Evolutionary conservation across 2,797 vertebrate genomes (phyloP), one percentile per base, ranked within the genome.

Genomic region (Melanotaenia trifasciata): DNA sequence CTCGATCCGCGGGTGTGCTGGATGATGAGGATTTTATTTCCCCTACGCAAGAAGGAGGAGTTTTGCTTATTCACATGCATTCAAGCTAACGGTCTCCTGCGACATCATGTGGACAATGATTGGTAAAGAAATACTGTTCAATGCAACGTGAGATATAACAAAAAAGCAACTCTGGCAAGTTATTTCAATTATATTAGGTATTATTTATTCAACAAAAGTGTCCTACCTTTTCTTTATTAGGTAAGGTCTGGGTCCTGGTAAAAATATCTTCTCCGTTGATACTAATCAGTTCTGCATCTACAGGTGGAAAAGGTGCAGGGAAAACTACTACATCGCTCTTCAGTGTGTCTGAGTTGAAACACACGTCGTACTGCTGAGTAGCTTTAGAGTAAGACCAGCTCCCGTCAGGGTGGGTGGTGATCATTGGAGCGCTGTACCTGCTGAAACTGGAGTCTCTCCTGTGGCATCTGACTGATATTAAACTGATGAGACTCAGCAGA

Each of bases 281-380:
- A 16, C 40, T 47, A 7, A 47, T 47, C 45, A 47, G 20, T 47
- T 47, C 45, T 3, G 45, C 45, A n/a, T 47, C 45, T 9, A n/a
- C 45, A 47, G 45, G 45, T n/a, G 45, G 45, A n/a, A 47, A 47
- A 7, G 45, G 45, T 47, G 18, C 45, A 1, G 45, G 45, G 8
- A 47, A 47, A 47, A 47, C 45, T 2, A 47, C 20, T 1, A 47
- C 45, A 3, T 90, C 85, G 88, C 87, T 90, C 87, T 92, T 93
- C 12, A 93, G 74, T 0, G 92, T 93, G 76, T 93, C 93, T 22
- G 92, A 93, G 70, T 83, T 93, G 81, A 94, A 93, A 81, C 92
- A 93, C 67, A 93, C 88, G 78, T 93, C 91, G 76, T 93, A 94
- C 83, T 93, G 92, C 78, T 94, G 92, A 59, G 91, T 85, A 73